Evolutionary conservation across 2,113 vertebrate species (phyloP).

Genomic region (Psilopsiagon aymara): DNA sequence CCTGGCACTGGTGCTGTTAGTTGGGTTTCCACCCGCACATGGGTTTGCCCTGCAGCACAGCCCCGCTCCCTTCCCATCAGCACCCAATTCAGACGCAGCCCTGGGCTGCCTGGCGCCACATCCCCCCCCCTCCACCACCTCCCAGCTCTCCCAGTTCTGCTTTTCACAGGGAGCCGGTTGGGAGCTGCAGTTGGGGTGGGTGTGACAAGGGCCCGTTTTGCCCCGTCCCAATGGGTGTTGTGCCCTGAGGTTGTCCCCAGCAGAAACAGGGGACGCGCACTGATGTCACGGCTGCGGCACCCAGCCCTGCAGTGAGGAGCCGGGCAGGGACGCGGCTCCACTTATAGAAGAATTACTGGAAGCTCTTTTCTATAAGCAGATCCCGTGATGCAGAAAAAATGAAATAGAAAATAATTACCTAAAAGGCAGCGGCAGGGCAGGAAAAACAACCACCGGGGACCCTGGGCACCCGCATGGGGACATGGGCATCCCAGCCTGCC

Average conservation of each 20-base stretch:
- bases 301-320: slow-evolving; percentile 59
- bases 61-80: accelerated
- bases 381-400: slow-evolving; percentile 57
- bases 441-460: slow-evolving; percentile 78
- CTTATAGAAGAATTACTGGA: slow-evolving; percentile 95
- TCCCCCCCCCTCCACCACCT: background rate
- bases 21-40: background rate
- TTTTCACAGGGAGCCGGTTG: background rate
- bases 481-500: background rate
- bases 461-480: background rate
- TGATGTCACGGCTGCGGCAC: slow-evolving; percentile 59
- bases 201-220: background rate
- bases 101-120: background rate
- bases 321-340: slow-evolving; percentile 55
- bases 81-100: background rate
- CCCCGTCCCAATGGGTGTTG: background rate
- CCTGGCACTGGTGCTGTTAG: background rate
- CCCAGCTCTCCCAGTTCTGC: slow-evolving; percentile 42
- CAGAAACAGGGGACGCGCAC: background rate
- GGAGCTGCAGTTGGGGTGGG: background rate
- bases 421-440: slow-evolving; percentile 46
- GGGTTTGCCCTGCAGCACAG: background rate
- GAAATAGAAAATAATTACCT: background rate
- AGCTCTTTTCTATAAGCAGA: slow-evolving; percentile 88
- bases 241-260: background rate